phyloP scores from a whole-genome alignment of 2,888 invertebrate genomes.

The Caenorhabditis afra region DNA sequence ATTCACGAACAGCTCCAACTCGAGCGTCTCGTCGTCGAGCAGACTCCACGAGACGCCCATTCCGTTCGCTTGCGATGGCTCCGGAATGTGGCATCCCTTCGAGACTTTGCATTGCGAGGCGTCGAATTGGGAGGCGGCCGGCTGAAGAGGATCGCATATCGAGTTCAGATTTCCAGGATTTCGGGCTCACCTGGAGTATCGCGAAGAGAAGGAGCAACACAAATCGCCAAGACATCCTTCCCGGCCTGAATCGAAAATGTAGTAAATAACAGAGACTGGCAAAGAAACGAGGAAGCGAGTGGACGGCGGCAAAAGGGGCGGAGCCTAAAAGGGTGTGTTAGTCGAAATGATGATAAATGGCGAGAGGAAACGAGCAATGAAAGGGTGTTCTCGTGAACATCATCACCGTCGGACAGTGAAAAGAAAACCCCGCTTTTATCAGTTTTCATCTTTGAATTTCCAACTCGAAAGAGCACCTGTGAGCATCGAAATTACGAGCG shows the following conservation, averaged over 20 bases:
- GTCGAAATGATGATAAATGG: neutral
- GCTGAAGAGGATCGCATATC: too few species aligned
- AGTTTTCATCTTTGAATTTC: too few species aligned
- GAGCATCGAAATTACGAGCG: too few species aligned
- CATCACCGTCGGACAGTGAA: too few species aligned
- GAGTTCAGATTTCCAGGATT: too few species aligned
- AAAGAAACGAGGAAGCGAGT: neutral
- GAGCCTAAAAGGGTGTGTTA: neutral
- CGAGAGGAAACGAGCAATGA: neutral
- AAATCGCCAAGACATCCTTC: neutral
- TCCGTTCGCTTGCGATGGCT: constrained; percentile 41
- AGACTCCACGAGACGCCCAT: constrained; percentile 44
- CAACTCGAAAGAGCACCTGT: too few species aligned
- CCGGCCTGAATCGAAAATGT: neutral
- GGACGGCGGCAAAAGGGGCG: neutral
- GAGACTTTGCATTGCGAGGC: constrained; percentile 61
- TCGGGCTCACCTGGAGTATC: constrained; percentile 1
- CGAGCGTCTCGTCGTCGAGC: constrained; percentile 43
- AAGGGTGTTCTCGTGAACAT: too few species aligned
- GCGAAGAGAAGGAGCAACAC: constrained; percentile 6
- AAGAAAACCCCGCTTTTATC: too few species aligned
- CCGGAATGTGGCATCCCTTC: constrained; percentile 66
- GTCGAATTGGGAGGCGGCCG: constrained; percentile 50
- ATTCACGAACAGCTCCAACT: constrained; percentile 56
- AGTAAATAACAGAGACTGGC: neutral